These are phyloP conservation scores for Manis pentadactyla DNA, from an alignment of 2,797 vertebrate species.

Conservation along the genomic window DNA sequence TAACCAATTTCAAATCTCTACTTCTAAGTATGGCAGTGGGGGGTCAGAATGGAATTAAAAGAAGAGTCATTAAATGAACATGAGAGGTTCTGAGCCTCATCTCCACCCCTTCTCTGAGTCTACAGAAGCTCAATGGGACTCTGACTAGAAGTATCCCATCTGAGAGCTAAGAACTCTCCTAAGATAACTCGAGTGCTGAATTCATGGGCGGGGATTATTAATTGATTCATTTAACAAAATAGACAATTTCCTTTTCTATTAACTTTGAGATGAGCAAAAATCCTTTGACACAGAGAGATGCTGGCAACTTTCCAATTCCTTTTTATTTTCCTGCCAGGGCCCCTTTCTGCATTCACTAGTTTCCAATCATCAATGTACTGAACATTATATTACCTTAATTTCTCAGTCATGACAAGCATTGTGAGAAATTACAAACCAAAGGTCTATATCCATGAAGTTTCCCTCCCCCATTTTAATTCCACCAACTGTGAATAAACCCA, in stretches of 20 bases:
- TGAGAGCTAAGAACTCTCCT: slow-evolving; percentile 43
- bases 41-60: background rate
- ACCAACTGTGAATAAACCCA: slow-evolving; percentile 3
- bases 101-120: background rate
- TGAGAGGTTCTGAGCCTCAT: background rate
- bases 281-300: slow-evolving; percentile 19
- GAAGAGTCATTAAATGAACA: background rate
- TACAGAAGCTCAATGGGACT: background rate
- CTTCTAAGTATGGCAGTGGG: background rate
- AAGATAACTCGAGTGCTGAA: slow-evolving; percentile 55
- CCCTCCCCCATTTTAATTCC: slow-evolving; percentile 44
- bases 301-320: slow-evolving; percentile 65
- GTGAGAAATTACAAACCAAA: slow-evolving; percentile 54
- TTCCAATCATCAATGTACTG: slow-evolving; percentile 27
- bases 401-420: slow-evolving; percentile 47
- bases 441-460: slow-evolving; percentile 26
- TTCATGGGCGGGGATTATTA: slow-evolving; percentile 23
- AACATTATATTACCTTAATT: slow-evolving; percentile 27
- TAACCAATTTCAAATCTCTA: slow-evolving; percentile 61
- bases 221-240: slow-evolving; percentile 73
- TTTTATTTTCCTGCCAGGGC: slow-evolving; percentile 46
- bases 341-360: slow-evolving; percentile 47
- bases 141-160: background rate
- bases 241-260: slow-evolving; percentile 61
- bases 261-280: slow-evolving; percentile 75